phyloP scores from a whole-genome alignment of 2,113 vertebrate genomes.

The Solea solea region DNA sequence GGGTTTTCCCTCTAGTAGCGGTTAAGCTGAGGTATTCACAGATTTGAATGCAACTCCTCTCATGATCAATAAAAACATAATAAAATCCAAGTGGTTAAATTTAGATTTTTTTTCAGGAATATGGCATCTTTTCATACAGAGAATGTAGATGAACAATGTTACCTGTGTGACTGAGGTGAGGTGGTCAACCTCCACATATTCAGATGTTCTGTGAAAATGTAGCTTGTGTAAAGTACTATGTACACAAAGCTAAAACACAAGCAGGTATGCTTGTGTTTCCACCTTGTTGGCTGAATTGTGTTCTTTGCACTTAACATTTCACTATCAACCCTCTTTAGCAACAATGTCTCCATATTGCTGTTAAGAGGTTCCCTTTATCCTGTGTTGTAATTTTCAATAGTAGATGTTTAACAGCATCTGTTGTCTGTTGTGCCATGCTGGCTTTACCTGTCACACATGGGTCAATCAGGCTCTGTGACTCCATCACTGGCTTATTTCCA shows the following conservation, averaged over 20 bases:
- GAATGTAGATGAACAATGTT: background rate
- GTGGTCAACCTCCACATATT: background rate
- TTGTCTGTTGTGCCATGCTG: background rate
- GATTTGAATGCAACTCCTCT: background rate
- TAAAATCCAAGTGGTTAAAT: background rate
- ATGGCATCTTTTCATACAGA: background rate
- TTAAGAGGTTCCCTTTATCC: background rate
- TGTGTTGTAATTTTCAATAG: background rate
- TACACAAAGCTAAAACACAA: too few species aligned
- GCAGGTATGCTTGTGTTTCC: too few species aligned
- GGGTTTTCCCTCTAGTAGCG: conserved; percentile 6
- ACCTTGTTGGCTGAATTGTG: too few species aligned
- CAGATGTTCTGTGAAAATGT: background rate
- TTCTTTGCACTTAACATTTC: too few species aligned
- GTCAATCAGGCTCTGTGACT: background rate
- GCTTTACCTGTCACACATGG: background rate
- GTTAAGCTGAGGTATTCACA: background rate
- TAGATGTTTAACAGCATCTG: background rate
- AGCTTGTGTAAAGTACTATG: background rate
- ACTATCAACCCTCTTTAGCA: too few species aligned
- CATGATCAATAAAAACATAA: background rate
- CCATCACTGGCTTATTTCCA: background rate
- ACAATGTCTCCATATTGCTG: background rate
- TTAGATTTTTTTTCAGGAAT: background rate
- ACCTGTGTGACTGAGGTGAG: background rate